Evolutionary conservation across 2,797 vertebrate genomes (phyloP).

Genomic region (Amphiprion clarkii): DNA sequence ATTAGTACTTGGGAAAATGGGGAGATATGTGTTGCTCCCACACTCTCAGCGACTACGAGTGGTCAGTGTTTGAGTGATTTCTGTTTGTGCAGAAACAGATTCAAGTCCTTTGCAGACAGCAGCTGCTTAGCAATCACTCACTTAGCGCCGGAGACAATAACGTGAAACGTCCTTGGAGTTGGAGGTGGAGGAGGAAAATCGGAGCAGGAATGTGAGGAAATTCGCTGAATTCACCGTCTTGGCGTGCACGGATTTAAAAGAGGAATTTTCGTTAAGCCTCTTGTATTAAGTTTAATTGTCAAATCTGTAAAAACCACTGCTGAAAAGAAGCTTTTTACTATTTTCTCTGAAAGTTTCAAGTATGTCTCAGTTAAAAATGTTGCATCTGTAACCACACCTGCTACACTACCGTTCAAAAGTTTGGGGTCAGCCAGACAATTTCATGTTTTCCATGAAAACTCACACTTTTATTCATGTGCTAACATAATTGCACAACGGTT

Average conservation of each 20-base stretch:
- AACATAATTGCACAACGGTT: too few relatives aligned
- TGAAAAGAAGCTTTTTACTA: too few relatives aligned
- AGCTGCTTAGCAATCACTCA: slow-evolving; percentile 36
- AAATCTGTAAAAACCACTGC: too few relatives aligned
- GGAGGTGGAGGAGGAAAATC: background rate
- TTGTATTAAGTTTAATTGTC: background rate
- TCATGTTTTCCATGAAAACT: too few relatives aligned
- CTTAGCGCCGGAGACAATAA: slow-evolving; percentile 29
- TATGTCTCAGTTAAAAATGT: too few relatives aligned
- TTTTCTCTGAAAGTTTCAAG: too few relatives aligned
- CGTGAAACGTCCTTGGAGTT: slow-evolving; percentile 21
- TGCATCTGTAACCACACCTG: too few relatives aligned
- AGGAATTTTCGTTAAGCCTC: background rate
- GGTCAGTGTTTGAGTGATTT: slow-evolving; percentile 41
- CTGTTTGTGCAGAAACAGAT: slow-evolving; percentile 24
- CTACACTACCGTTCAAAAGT: too few relatives aligned
- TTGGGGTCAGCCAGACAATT: too few relatives aligned
- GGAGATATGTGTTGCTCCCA: slow-evolving; percentile 1
- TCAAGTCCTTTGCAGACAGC: slow-evolving; percentile 24
- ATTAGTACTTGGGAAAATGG: background rate
- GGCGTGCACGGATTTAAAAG: background rate
- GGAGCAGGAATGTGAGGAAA: background rate
- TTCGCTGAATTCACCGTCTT: background rate
- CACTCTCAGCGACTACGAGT: background rate
- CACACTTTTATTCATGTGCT: too few relatives aligned